phyloP scores from a whole-genome alignment of 2,797 vertebrate genomes.

The Tinamus major region DNA sequence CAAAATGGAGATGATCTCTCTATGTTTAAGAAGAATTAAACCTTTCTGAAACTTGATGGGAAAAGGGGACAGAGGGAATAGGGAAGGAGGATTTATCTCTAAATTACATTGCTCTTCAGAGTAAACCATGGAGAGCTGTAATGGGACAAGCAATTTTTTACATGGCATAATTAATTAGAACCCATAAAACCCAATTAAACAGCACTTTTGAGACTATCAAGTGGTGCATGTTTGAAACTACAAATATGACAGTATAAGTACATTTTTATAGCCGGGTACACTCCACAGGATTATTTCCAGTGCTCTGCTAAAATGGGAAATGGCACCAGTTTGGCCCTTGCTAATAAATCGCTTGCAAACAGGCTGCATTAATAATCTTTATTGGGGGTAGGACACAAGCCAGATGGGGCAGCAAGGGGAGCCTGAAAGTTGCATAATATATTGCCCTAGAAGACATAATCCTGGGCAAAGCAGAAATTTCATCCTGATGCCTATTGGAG shows the following conservation, averaged over 20 bases:
- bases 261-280: slow-evolving; percentile 74
- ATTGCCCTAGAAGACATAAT: slow-evolving; percentile 55
- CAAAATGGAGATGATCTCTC: background rate
- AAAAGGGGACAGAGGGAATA: background rate
- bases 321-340: slow-evolving; percentile 70
- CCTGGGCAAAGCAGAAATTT: slow-evolving; percentile 49
- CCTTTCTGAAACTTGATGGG: background rate
- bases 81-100: slow-evolving; percentile 62
- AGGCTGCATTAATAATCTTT: slow-evolving; percentile 74
- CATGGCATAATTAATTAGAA: slow-evolving; percentile 75
- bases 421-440: slow-evolving; percentile 51
- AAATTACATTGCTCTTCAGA: slow-evolving; percentile 70
- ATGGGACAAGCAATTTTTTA: slow-evolving; percentile 73
- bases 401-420: slow-evolving; percentile 56
- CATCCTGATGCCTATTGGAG: background rate
- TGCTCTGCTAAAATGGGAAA: slow-evolving; percentile 71
- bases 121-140: slow-evolving; percentile 72
- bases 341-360: slow-evolving; percentile 69
- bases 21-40: slow-evolving; percentile 34
- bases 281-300: slow-evolving; percentile 73
- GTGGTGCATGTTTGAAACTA: slow-evolving; percentile 71
- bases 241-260: slow-evolving; percentile 76
- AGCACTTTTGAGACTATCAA: slow-evolving; percentile 79
- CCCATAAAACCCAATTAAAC: slow-evolving; percentile 78
- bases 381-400: slow-evolving; percentile 64